Base-by-base conservation (phyloP, 2,888 invertebrate species). In the Diaphora mendica region DNA sequence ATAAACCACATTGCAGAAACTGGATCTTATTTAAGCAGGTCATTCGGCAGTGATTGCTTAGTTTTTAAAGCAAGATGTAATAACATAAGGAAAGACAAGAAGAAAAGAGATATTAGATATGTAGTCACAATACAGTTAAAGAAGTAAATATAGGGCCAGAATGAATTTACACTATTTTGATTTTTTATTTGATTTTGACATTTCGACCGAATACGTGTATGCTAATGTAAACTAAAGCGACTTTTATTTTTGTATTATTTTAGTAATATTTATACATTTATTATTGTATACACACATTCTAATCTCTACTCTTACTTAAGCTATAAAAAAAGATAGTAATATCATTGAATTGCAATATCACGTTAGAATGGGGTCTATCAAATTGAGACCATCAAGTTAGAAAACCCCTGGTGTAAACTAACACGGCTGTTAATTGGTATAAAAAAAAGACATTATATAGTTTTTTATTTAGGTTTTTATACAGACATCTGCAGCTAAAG, bases 401-500 rank as follows among this genome's bases (percentile, higher is more conserved):
- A 55, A 23, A 55, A 55, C 23, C 51, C n/a, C n/a, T 83, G 77
- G 77, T 78, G 73, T 75, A 72, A 80, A 59, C 67, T 62, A 77
- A 82, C 65, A 67, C 77, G 66, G 72, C 70, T 68, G 75, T 77
- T 75, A 83, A 59, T 78, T 72, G 64, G 69, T 77, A 71, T 79
- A 73, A 77, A 76, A 42, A 42, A 42, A 13, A 42, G 59, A 42
- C 26, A 59, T 69, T 69, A 59, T 39, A 69, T 69, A 59, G 42
- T 68, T 55, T 68, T n/a, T 68, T 55, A 20, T n/a, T 30, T 20
- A 33, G 26, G n/a, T 71, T 71, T 71, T 62, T 30, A 30, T 59
- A 59, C 59, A 15, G 30, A 15, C 15, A 30, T 59, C 59, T 30
- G 30, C 15, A 15, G 59, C 26, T 13, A 30, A 26, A 59, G 26